A percentile compares a stretch with the other conserved stretches of the same genome.
Conservation (phyloP, 2,797 vertebrate species). For the Acanthurus lineatus region DNA sequence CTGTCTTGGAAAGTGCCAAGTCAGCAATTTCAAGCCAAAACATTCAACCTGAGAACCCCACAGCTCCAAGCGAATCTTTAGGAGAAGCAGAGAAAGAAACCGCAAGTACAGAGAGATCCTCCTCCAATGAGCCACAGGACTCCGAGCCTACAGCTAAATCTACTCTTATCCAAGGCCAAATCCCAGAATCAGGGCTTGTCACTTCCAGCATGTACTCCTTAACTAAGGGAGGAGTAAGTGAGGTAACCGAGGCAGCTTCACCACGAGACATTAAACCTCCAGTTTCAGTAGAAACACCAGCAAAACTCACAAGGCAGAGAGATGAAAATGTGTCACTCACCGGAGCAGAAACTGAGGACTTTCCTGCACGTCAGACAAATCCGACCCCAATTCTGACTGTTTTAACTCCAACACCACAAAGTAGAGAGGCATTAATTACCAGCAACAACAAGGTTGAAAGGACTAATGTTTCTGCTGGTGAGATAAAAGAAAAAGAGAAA, state of each 20-base stretch:
- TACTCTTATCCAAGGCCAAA: constrained; percentile 19
- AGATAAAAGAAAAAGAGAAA: constrained; percentile 19
- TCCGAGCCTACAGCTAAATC: constrained; percentile 18
- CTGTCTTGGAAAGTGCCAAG: constrained; percentile 22
- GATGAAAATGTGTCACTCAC: constrained; percentile 3
- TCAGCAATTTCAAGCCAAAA: constrained; percentile 8
- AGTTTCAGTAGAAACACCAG: constrained; percentile 2
- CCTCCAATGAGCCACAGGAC: constrained; percentile 21
- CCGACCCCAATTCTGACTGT: constrained; percentile 1
- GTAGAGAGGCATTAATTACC: neutral
- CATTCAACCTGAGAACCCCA: constrained; percentile 35
- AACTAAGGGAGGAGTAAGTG: constrained; percentile 2
- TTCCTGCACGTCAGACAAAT: constrained; percentile 1
- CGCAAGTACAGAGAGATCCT: constrained; percentile 16
- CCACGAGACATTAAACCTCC: constrained; percentile 5
- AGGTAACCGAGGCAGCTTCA: constrained; percentile 13
- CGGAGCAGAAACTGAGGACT: constrained; percentile 6
- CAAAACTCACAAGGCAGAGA: constrained; percentile 3
- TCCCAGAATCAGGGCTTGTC: constrained; percentile 15
- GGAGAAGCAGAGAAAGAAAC: neutral
- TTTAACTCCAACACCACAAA: constrained; percentile 27
- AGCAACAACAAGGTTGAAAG: neutral
- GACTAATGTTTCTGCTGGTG: constrained; percentile 25
- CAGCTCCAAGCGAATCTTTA: constrained; percentile 27
- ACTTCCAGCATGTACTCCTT: neutral